Evolutionary conservation across 2,797 vertebrate genomes (phyloP).

Genomic region (Orestias chungarensis): DNA sequence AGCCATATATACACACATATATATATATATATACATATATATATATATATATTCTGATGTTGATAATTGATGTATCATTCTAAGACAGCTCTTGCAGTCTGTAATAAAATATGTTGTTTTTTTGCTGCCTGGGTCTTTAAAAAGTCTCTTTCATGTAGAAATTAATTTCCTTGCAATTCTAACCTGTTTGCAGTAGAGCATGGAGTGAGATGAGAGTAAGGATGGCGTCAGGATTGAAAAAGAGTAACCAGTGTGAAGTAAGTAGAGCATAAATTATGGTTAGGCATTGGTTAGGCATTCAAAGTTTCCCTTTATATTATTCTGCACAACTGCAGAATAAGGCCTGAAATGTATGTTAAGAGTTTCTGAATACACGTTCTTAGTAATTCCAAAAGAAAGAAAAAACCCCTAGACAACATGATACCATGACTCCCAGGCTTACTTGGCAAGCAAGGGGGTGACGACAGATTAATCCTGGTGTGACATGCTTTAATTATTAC

Average conservation of each 20-base stretch:
- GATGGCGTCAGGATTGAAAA: not conserved
- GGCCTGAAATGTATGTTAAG: not conserved
- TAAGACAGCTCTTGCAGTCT: slow-evolving; percentile 64
- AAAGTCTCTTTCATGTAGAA: not conserved
- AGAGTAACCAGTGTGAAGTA: not conserved
- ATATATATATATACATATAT: slow-evolving; percentile 59
- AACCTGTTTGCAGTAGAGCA: not conserved
- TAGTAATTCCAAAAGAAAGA: not conserved
- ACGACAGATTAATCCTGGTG: not conserved
- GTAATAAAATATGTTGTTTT: slow-evolving; percentile 70
- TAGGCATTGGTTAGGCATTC: not conserved
- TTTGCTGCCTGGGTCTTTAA: slow-evolving; percentile 22
- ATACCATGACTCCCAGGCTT: not conserved
- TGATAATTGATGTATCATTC: slow-evolving; percentile 64
- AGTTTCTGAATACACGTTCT: not conserved
- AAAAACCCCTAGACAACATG: no score
- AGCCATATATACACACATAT: slow-evolving; percentile 55
- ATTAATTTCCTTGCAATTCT: not conserved
- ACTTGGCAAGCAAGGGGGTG: not conserved
- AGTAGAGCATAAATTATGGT: not conserved
- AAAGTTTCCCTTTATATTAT: not conserved
- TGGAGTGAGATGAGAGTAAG: not conserved
- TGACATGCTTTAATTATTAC: not conserved
- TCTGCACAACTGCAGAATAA: not conserved
- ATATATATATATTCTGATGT: slow-evolving; percentile 58